phyloP scores from a whole-genome alignment of 1,140 invertebrate genomes.

The Caenorhabditis latens region DNA sequence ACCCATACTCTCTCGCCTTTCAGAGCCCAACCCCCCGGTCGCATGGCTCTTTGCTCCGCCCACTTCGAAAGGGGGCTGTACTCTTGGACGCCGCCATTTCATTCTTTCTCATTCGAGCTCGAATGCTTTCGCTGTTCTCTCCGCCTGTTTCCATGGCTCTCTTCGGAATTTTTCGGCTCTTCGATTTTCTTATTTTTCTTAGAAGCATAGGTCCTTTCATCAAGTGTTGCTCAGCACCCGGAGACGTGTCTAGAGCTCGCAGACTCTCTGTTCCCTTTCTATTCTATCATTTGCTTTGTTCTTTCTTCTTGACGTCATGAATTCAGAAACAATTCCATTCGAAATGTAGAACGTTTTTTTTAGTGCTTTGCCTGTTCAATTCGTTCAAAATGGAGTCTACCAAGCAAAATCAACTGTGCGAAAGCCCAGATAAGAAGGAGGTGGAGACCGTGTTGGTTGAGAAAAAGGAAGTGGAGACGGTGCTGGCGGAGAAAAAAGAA shows the following conservation, averaged over 20 bases:
- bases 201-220: background rate
- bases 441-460: too few species aligned
- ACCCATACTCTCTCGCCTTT: background rate
- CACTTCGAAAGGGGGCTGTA: constrained; percentile 9
- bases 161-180: background rate
- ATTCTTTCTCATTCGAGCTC: background rate
- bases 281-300: background rate
- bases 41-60: constrained; percentile 9
- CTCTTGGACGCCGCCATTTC: background rate
- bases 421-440: too few species aligned
- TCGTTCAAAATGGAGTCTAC: too few species aligned
- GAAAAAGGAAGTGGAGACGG: background rate
- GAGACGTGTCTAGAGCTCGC: too few species aligned
- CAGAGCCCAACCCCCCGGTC: background rate
- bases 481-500: background rate
- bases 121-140: background rate
- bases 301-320: background rate
- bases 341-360: too few species aligned
- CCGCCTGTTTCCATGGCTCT: constrained; percentile 11
- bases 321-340: background rate
- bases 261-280: background rate
- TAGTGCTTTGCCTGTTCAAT: too few species aligned
- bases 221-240: background rate
- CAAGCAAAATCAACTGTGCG: too few species aligned
- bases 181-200: background rate